Evolutionary conservation across 1,140 invertebrate species (phyloP).

Genomic region (Atopsyche davidsoni): DNA sequence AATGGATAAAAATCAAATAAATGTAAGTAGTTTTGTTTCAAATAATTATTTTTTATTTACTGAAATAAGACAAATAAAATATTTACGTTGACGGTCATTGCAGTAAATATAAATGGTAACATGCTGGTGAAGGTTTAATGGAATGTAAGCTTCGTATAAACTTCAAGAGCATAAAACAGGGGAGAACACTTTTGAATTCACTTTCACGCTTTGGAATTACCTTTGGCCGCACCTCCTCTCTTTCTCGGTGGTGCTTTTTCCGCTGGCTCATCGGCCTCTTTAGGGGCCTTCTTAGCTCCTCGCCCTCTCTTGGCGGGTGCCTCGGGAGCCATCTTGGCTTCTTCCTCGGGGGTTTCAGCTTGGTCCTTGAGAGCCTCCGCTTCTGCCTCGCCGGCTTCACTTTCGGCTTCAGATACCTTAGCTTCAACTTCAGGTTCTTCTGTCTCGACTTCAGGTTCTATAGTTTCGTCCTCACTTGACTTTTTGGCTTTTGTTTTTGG

Average conservation of each 20-base stretch:
- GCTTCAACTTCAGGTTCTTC: slow-evolving; percentile 26
- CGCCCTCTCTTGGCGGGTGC: slow-evolving; percentile 8
- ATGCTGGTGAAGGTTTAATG: too few relatives aligned
- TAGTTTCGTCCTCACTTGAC: slow-evolving; percentile 3
- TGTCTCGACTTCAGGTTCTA: slow-evolving; percentile 22
- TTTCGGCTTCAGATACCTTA: slow-evolving; percentile 35
- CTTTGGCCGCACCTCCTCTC: slow-evolving; percentile 14
- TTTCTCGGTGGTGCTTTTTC: slow-evolving; percentile 11
- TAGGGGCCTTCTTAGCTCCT: slow-evolving; percentile 15
- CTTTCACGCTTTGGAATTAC: slow-evolving; percentile 7
- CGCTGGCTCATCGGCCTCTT: slow-evolving; percentile 10
- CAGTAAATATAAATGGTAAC: too few relatives aligned
- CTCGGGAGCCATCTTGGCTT: slow-evolving; percentile 27
- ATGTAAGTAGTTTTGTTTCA: too few relatives aligned
- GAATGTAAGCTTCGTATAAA: too few relatives aligned
- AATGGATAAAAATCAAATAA: too few relatives aligned
- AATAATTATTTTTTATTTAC: too few relatives aligned
- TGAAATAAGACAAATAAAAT: too few relatives aligned
- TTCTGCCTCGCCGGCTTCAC: slow-evolving; percentile 18
- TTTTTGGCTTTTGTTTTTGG: slow-evolving; percentile 14
- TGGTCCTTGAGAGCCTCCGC: too few relatives aligned
- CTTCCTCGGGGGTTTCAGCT: slow-evolving; percentile 11
- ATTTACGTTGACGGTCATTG: too few relatives aligned
- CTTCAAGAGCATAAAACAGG: too few relatives aligned
- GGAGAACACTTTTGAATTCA: too few relatives aligned